phyloP scores from a whole-genome alignment of 2,113 vertebrate species.

The Cyrtonyx montezumae region DNA sequence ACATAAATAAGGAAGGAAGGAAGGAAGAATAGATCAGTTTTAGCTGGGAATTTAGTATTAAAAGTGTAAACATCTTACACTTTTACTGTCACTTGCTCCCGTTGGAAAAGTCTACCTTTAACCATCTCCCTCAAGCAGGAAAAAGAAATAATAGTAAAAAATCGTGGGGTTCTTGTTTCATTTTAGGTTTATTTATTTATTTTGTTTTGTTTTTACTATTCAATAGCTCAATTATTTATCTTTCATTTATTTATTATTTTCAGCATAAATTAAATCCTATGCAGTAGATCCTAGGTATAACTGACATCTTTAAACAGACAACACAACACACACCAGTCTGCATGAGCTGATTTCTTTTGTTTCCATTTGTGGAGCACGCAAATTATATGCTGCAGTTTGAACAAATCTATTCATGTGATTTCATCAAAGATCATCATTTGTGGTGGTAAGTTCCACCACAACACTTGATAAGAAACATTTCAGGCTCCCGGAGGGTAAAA shows the following conservation, averaged over 20 bases:
- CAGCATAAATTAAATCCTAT: not conserved
- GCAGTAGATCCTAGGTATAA: not conserved
- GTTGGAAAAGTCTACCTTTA: not conserved
- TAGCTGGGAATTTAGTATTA: not conserved
- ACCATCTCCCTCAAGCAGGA: not conserved
- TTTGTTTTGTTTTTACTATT: not conserved
- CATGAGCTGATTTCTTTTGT: not conserved
- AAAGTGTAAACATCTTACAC: not conserved
- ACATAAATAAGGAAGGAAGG: not conserved
- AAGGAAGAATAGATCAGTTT: not conserved
- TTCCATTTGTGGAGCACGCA: slow-evolving; percentile 34
- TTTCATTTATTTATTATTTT: not conserved
- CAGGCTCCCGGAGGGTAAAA: not conserved
- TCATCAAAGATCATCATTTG: slow-evolving; percentile 6
- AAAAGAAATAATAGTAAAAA: not conserved
- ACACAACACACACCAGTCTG: fast-evolving
- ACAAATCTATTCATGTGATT: slow-evolving; percentile 14
- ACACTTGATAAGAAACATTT: slow-evolving; percentile 19
- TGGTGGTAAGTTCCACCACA: not conserved
- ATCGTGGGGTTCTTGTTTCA: not conserved
- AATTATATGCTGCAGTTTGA: slow-evolving; percentile 6
- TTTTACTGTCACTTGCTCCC: not conserved
- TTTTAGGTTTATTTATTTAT: not conserved
- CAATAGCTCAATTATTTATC: not conserved
- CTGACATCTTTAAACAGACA: not conserved